Percentiles rank a stretch among this genome's conserved stretches.
Conservation (phyloP, 1,140 invertebrate species). For the Acromyrmex echinatior region DNA sequence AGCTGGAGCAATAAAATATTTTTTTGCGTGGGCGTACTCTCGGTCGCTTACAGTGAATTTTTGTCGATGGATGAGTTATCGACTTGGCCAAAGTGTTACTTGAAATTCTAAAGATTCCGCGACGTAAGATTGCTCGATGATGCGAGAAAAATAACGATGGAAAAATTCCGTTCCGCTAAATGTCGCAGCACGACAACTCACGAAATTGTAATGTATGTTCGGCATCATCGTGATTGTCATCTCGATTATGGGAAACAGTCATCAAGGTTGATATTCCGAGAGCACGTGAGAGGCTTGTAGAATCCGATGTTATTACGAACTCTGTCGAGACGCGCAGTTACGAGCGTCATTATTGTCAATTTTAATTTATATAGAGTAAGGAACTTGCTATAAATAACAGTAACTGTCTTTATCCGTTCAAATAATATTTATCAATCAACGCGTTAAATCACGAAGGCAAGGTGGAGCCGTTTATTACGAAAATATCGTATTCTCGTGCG, state of each 20-base stretch:
- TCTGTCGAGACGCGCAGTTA: background rate
- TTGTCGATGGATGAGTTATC: slow-evolving; percentile 26
- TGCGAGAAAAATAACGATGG: background rate
- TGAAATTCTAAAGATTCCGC: slow-evolving; percentile 7
- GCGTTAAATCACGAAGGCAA: background rate
- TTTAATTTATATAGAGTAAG: background rate
- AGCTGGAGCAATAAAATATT: no score
- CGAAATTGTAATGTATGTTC: slow-evolving; percentile 42
- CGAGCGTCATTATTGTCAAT: background rate
- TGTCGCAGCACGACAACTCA: background rate
- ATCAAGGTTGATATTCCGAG: slow-evolving; percentile 33
- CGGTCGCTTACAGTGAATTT: slow-evolving; percentile 6
- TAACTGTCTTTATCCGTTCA: background rate
- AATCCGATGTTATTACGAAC: slow-evolving; percentile 8
- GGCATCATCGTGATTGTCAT: slow-evolving; percentile 11
- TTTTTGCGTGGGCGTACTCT: background rate
- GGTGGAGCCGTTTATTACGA: background rate
- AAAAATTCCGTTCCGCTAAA: slow-evolving; percentile 63
- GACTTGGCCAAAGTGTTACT: background rate
- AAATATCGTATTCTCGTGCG: slow-evolving; percentile 29
- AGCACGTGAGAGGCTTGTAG: background rate
- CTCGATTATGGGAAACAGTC: background rate
- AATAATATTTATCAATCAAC: background rate
- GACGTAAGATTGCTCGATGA: slow-evolving; percentile 7
- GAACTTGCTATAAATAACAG: background rate